phyloP scores from a whole-genome alignment of 2,113 vertebrate genomes.

The Baryphthengus martii region DNA sequence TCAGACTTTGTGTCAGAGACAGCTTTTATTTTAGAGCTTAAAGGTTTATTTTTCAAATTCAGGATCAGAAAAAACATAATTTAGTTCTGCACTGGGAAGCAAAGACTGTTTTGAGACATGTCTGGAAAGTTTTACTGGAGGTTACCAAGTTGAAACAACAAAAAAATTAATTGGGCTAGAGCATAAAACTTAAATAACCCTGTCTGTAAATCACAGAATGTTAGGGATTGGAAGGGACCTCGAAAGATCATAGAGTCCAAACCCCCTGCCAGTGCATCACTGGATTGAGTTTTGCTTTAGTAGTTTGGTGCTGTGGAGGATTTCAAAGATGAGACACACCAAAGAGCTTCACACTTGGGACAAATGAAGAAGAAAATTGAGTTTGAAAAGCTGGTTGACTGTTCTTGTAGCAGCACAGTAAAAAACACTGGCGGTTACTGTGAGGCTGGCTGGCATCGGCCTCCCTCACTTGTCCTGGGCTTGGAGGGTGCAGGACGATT shows the following conservation, averaged over 20 bases:
- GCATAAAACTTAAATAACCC: background rate
- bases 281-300: background rate
- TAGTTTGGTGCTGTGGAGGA: background rate
- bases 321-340: background rate
- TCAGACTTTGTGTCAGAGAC: background rate
- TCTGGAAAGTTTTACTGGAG: background rate
- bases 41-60: background rate
- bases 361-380: background rate
- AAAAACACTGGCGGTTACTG: fast-evolving
- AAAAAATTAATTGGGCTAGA: background rate
- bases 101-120: background rate
- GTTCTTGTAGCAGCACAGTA: fast-evolving
- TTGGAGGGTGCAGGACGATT: background rate
- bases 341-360: fast-evolving
- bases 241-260: no score
- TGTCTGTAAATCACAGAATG: no score
- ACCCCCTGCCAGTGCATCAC: no score
- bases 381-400: background rate
- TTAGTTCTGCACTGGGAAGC: background rate
- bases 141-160: background rate
- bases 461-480: fast-evolving
- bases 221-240: no score
- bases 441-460: background rate
- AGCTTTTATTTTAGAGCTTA: background rate
- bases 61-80: background rate